Evolutionary conservation across 2,113 vertebrate species (phyloP).

Genomic region (Anseranas semipalmata): DNA sequence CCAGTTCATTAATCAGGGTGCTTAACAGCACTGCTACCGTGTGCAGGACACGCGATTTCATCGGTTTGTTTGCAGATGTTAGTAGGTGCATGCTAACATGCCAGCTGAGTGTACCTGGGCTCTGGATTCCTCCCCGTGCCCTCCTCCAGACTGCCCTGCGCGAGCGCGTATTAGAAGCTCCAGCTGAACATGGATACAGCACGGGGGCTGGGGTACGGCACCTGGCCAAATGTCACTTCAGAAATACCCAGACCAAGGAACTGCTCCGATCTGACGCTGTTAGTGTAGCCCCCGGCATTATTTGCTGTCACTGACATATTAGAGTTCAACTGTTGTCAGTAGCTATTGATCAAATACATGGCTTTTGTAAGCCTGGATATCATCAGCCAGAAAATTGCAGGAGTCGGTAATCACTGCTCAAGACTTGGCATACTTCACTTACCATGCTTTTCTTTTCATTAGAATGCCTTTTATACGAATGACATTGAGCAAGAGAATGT

Average conservation of each 20-base stretch:
- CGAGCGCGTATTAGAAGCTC: background rate
- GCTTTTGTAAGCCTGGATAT: background rate
- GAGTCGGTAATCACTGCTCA: background rate
- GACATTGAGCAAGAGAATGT: slow-evolving; percentile 9
- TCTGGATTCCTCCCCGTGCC: background rate
- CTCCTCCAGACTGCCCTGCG: background rate
- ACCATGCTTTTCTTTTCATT: background rate
- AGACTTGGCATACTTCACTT: slow-evolving; percentile 10
- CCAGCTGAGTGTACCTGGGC: background rate
- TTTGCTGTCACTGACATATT: background rate
- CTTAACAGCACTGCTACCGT: background rate
- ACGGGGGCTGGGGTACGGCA: background rate
- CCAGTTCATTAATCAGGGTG: accelerated
- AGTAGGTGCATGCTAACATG: accelerated
- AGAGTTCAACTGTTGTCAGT: background rate
- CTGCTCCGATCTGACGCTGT: accelerated
- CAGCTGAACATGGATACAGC: background rate
- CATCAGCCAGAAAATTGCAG: background rate
- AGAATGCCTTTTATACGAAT: background rate
- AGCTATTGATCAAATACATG: background rate
- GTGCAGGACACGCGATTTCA: accelerated
- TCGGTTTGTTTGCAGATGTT: accelerated
- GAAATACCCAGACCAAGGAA: background rate
- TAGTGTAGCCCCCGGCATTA: background rate
- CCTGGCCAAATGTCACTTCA: accelerated